Evolutionary conservation across 35 echinoderm and acorn worm species (phyloP).

Genomic region (Ophioderma brevispina): DNA sequence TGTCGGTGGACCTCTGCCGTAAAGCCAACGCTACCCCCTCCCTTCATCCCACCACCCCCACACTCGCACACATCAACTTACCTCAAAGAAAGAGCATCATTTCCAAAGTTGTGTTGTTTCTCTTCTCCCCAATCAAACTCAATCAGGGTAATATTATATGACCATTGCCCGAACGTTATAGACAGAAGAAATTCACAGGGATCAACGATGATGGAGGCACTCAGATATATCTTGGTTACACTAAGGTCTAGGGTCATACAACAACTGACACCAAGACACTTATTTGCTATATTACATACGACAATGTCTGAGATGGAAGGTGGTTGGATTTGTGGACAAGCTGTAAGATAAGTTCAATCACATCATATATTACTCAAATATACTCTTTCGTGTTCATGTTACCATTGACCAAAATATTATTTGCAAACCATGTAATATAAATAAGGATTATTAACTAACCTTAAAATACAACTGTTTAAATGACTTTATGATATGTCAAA

Average conservation of each 20-base stretch:
- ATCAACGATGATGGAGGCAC: neutral
- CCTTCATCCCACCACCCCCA: no score
- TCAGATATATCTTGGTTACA: neutral
- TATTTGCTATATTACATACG: neutral
- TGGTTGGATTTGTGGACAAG: neutral
- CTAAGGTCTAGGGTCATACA: conserved; percentile 13
- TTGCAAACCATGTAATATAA: no score
- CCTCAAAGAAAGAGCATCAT: neutral
- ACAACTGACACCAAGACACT: conserved; percentile 4
- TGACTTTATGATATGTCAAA: no score
- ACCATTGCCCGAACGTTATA: neutral
- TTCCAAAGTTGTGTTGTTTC: neutral
- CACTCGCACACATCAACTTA: no score
- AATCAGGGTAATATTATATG: neutral
- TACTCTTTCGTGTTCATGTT: no score
- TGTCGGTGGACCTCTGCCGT: no score
- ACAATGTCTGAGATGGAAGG: neutral
- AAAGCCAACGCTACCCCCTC: no score
- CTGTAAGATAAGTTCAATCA: neutral
- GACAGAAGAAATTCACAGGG: conserved; percentile 16
- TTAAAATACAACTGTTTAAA: no score
- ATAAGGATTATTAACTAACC: no score
- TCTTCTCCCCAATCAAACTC: neutral
- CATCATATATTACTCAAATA: no score
- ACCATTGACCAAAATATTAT: no score